These are phyloP conservation scores for Crotalus viridis DNA, from an alignment of 2,113 vertebrate species.

Conservation along the genomic window DNA sequence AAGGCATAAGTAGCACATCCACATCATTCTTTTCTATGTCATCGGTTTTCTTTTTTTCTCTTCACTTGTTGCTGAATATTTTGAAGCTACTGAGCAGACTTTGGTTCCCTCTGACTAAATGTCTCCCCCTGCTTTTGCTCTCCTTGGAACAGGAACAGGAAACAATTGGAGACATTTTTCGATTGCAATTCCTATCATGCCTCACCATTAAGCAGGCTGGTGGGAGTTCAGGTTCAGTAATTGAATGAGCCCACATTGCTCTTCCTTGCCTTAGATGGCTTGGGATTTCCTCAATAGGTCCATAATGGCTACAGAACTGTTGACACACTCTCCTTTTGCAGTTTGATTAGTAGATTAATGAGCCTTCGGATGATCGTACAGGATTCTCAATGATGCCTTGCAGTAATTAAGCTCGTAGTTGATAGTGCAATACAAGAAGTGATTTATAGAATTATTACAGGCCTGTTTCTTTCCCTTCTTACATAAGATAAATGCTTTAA, in stretches of 20 bases:
- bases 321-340: background rate
- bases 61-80: background rate
- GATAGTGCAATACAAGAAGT: background rate
- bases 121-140: background rate
- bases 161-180: background rate
- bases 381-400: background rate
- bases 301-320: background rate
- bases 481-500: background rate
- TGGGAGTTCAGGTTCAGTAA: background rate
- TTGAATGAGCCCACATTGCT: background rate
- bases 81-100: background rate
- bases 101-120: background rate
- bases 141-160: background rate
- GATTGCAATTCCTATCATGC: background rate
- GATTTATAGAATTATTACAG: background rate
- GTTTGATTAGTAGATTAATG: background rate
- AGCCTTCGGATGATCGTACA: background rate
- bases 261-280: background rate
- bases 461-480: background rate
- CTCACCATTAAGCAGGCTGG: background rate
- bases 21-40: background rate
- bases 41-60: background rate
- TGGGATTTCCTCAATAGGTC: background rate
- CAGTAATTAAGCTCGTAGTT: background rate
- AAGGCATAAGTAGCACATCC: background rate